A percentile compares a stretch with the other conserved stretches of the same genome.
These are phyloP conservation scores for Poecilia picta DNA, from an alignment of 2,797 vertebrate species.

Conservation along the genomic window DNA sequence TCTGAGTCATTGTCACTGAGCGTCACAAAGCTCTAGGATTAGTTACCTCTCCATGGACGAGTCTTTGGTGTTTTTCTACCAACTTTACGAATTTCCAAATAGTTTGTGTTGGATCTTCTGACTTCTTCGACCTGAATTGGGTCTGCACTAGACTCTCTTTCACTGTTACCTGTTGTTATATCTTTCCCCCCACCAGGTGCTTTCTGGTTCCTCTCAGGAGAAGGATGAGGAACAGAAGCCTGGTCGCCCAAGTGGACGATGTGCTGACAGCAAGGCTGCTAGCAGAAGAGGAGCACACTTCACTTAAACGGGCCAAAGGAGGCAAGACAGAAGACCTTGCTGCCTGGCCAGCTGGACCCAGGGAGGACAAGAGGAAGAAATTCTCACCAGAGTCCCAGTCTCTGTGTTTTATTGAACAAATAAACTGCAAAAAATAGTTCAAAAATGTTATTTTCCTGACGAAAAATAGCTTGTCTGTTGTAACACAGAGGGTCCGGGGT, in stretches of 20 bases:
- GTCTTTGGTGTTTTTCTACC: neutral
- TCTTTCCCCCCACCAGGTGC: neutral
- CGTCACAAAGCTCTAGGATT: neutral
- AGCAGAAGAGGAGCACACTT: neutral
- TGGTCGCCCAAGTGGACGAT: neutral
- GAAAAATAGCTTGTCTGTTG: too few relatives aligned
- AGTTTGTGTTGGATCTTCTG: neutral
- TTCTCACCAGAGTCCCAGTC: neutral
- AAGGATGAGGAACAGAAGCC: neutral
- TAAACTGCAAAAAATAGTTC: neutral
- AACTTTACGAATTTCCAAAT: neutral
- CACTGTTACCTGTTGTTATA: neutral
- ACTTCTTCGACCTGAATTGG: neutral
- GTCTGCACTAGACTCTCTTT: neutral
- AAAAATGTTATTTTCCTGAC: neutral
- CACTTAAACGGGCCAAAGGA: neutral
- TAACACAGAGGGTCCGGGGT: neutral
- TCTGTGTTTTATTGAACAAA: neutral
- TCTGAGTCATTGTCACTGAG: neutral
- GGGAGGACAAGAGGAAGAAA: neutral
- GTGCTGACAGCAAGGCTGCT: neutral
- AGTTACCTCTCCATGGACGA: neutral
- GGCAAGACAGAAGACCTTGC: neutral
- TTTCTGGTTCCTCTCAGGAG: neutral
- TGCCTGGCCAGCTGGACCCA: neutral